Evolutionary conservation across 2,888 invertebrate genomes (phyloP).

Genomic region (Pachliopta kotzebuea): DNA sequence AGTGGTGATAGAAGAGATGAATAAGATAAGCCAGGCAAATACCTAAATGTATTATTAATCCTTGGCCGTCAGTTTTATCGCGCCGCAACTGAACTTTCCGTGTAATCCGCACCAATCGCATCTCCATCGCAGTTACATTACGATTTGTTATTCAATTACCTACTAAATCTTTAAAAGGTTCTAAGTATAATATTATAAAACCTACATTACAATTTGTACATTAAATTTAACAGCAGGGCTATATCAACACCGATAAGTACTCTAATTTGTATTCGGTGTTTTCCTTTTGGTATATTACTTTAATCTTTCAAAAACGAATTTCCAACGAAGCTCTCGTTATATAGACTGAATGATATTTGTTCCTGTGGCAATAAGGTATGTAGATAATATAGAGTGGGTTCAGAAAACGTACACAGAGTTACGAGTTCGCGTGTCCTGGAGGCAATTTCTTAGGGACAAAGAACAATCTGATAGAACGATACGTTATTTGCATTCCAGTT

Average conservation of each 20-base stretch:
- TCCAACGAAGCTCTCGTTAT: background rate
- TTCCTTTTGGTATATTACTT: background rate
- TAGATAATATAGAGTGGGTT: background rate
- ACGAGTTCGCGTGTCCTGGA: constrained; percentile 12
- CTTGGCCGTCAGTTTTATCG: background rate
- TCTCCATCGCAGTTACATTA: background rate
- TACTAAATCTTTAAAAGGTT: background rate
- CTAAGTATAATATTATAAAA: background rate
- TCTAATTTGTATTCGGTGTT: background rate
- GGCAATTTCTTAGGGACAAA: constrained; percentile 21
- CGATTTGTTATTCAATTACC: background rate
- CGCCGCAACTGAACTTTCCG: background rate
- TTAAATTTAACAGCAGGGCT: background rate
- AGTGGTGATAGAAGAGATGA: no score
- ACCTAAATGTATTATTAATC: background rate
- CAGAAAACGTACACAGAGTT: background rate
- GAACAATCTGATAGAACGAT: constrained; percentile 1
- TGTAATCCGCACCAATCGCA: background rate
- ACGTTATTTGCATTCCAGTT: constrained; percentile 18
- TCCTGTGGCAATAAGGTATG: background rate
- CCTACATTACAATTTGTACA: background rate
- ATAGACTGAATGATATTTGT: background rate
- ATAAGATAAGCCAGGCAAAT: background rate
- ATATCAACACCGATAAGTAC: background rate
- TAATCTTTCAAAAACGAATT: background rate